phyloP scores from a whole-genome alignment of 2,888 invertebrate species.

The Caenorhabditis angaria region DNA sequence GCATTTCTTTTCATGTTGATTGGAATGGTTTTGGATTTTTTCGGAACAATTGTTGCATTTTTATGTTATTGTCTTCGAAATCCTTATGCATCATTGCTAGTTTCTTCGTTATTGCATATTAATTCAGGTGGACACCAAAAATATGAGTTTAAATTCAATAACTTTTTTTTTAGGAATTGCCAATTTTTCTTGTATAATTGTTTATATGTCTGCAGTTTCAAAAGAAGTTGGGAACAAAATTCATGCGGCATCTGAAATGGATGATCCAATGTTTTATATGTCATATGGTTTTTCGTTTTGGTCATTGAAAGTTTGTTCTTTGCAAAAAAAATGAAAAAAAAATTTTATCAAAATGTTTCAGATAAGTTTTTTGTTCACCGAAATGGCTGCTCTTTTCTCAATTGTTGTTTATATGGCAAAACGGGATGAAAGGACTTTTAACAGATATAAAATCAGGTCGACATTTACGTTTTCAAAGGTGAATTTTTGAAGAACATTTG shows the following conservation, averaged over 20 bases:
- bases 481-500: no score
- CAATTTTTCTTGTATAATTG: constrained; percentile 69
- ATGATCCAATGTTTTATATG: constrained; percentile 71
- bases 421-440: constrained; percentile 70
- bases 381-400: constrained; percentile 66
- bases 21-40: constrained; percentile 49
- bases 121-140: no score
- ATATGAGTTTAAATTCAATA: no score
- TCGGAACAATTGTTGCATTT: constrained; percentile 51
- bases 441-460: constrained; percentile 66
- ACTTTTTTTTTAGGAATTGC: no score
- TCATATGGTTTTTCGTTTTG: constrained; percentile 70
- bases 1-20: constrained; percentile 64
- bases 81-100: constrained; percentile 63
- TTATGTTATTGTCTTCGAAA: constrained; percentile 59
- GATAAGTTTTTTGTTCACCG: constrained; percentile 68
- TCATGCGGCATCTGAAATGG: constrained; percentile 68
- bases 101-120: constrained; percentile 65
- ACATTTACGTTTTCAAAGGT: constrained; percentile 39
- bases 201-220: constrained; percentile 70
- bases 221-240: constrained; percentile 72
- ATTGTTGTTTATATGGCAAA: constrained; percentile 72
- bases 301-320: constrained; percentile 9
- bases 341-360: constrained; percentile 51
- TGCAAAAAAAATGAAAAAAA: background rate